Conservation (phyloP, 2,888 invertebrate species). For the Dryomyza anilis region DNA sequence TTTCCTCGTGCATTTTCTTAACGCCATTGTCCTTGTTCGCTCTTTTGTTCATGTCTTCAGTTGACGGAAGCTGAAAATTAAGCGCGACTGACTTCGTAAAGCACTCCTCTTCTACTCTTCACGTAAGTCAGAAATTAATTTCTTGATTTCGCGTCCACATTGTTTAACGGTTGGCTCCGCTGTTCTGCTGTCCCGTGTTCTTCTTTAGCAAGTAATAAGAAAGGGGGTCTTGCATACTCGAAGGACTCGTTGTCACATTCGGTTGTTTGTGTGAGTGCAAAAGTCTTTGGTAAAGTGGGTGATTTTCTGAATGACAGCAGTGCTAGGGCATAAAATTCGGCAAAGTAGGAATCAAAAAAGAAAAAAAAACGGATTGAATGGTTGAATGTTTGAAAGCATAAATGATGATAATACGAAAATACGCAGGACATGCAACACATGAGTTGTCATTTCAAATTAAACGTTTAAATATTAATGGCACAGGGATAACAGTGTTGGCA, state of each 20-base stretch:
- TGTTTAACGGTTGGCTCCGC: conserved; percentile 33
- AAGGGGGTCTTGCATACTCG: too few relatives aligned
- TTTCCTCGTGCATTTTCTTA: too few relatives aligned
- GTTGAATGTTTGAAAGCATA: too few relatives aligned
- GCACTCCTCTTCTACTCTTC: conserved; percentile 8
- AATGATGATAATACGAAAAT: too few relatives aligned
- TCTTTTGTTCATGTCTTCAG: background rate
- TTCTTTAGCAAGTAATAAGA: too few relatives aligned
- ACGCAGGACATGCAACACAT: too few relatives aligned
- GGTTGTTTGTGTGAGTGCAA: background rate
- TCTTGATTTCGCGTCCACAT: conserved; percentile 33
- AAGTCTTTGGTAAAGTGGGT: background rate
- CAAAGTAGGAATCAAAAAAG: background rate
- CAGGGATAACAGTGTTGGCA: background rate
- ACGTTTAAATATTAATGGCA: background rate
- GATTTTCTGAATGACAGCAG: conserved; percentile 7
- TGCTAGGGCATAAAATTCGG: background rate
- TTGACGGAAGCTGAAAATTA: background rate
- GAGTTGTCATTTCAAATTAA: conserved; percentile 2
- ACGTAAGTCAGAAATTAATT: conserved; percentile 26
- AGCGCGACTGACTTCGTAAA: conserved; percentile 28
- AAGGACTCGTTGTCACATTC: too few relatives aligned
- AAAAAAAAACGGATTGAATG: background rate
- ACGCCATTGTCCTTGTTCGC: conserved; percentile 5
- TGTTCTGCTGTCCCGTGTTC: conserved; percentile 13